phyloP scores from a whole-genome alignment of 2,888 invertebrate genomes.

The Sialis fuliginosa region DNA sequence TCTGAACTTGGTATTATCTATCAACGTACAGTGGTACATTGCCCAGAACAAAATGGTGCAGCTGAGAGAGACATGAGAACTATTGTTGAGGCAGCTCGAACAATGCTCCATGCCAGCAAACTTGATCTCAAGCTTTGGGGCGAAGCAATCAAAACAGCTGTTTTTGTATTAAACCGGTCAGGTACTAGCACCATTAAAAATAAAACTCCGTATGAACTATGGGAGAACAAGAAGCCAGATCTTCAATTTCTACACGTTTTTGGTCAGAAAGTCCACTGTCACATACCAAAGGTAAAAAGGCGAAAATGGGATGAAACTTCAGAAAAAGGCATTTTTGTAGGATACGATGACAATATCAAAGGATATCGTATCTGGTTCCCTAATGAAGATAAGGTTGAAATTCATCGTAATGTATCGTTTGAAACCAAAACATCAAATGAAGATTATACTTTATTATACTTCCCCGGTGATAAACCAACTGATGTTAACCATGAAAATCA shows the following conservation, averaged over 20 bases:
- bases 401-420: neutral
- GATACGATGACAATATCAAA: neutral
- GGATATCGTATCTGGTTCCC: neutral
- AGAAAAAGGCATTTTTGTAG: neutral
- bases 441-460: too few species aligned
- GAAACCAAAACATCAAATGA: too few species aligned
- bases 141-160: conserved; percentile 15
- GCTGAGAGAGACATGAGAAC: conserved; percentile 19
- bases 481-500: too few species aligned
- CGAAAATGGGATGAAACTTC: conserved; percentile 14
- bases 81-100: conserved; percentile 17
- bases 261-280: conserved; percentile 18
- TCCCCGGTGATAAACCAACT: too few species aligned
- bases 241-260: conserved; percentile 18
- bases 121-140: conserved; percentile 16
- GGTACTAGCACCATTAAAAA: conserved; percentile 8
- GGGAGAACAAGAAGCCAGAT: conserved; percentile 17
- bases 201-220: conserved; percentile 18
- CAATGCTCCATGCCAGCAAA: conserved; percentile 12
- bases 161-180: conserved; percentile 10
- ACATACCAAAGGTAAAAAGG: conserved; percentile 18
- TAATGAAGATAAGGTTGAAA: neutral
- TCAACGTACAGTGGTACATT: conserved; percentile 15
- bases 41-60: conserved; percentile 20
- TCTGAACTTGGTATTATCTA: conserved; percentile 13